Evolutionary conservation across 2,113 vertebrate genomes (phyloP).

Genomic region (Argyrosomus japonicus): DNA sequence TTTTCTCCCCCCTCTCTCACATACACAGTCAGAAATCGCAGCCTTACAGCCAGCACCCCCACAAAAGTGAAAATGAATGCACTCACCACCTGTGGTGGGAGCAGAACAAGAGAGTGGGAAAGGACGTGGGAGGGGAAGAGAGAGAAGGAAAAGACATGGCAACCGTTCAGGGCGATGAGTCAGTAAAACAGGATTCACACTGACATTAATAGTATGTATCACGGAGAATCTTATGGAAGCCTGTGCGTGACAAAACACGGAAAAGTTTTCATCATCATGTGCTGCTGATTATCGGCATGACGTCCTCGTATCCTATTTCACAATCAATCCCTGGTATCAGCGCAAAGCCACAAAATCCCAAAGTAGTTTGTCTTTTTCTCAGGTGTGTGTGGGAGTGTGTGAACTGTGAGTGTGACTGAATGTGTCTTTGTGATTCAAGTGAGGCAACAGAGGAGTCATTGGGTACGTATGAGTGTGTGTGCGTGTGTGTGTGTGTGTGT

Average conservation of each 20-base stretch:
- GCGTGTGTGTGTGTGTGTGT: constrained; percentile 37
- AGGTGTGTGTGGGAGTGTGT: constrained; percentile 66
- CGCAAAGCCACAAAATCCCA: constrained; percentile 43
- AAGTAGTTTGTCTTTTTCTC: constrained; percentile 61
- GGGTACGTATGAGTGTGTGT: neutral
- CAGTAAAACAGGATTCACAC: constrained; percentile 38
- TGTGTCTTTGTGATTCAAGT: constrained; percentile 73
- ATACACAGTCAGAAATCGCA: constrained; percentile 73
- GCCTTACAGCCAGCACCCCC: constrained; percentile 74
- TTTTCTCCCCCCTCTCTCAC: constrained; percentile 32
- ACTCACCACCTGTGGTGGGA: constrained; percentile 72
- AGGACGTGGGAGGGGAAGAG: constrained; percentile 54
- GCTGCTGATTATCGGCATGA: neutral
- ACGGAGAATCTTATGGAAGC: constrained; percentile 11
- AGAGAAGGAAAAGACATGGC: constrained; percentile 40
- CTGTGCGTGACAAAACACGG: constrained; percentile 5
- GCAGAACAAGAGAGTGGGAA: constrained; percentile 63
- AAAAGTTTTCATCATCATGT: neutral
- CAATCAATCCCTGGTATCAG: constrained; percentile 29
- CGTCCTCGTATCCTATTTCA: constrained; percentile 19
- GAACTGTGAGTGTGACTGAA: constrained; percentile 55
- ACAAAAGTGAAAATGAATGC: constrained; percentile 82
- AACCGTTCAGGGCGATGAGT: constrained; percentile 51
- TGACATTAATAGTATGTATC: constrained; percentile 2
- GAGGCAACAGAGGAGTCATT: constrained; percentile 61